A percentile compares a stretch with the other conserved stretches of the same genome.
Evolutionary conservation across 2,797 vertebrate species (phyloP).

Genomic region (Sciurus vulgaris): DNA sequence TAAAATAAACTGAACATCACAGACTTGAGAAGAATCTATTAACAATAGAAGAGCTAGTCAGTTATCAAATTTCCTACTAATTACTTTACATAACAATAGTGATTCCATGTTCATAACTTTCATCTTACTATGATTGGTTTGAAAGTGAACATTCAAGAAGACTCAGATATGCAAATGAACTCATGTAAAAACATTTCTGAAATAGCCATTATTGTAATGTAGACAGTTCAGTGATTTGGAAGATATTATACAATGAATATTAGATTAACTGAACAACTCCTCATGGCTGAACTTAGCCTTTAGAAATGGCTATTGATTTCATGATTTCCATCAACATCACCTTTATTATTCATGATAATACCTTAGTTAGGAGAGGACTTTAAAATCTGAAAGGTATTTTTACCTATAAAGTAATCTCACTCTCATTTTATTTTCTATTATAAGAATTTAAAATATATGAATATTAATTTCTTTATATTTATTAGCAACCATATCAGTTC

Average conservation of each 20-base stretch:
- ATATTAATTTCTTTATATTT: constrained; percentile 61
- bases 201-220: constrained; percentile 61
- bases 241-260: constrained; percentile 48
- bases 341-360: constrained; percentile 69
- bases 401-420: constrained; percentile 56
- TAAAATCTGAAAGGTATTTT: constrained; percentile 66
- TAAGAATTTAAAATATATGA: constrained; percentile 74
- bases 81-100: constrained; percentile 59
- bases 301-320: constrained; percentile 68
- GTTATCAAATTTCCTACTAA: constrained; percentile 61
- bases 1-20: constrained; percentile 75
- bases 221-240: constrained; percentile 68
- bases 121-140: constrained; percentile 9
- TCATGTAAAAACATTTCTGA: constrained; percentile 59
- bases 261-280: constrained; percentile 66
- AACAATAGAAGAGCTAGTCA: constrained; percentile 69
- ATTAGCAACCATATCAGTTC: constrained; percentile 58
- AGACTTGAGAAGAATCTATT: constrained; percentile 61
- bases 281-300: constrained; percentile 52
- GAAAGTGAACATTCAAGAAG: constrained; percentile 51
- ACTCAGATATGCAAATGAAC: constrained; percentile 58
- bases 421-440: constrained; percentile 66
- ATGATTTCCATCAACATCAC: constrained; percentile 32
- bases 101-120: constrained; percentile 53
- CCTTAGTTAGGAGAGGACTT: constrained; percentile 57